Base-by-base conservation (phyloP, 92 coral and sea anemone genomes). In the Muricea muricata region DNA sequence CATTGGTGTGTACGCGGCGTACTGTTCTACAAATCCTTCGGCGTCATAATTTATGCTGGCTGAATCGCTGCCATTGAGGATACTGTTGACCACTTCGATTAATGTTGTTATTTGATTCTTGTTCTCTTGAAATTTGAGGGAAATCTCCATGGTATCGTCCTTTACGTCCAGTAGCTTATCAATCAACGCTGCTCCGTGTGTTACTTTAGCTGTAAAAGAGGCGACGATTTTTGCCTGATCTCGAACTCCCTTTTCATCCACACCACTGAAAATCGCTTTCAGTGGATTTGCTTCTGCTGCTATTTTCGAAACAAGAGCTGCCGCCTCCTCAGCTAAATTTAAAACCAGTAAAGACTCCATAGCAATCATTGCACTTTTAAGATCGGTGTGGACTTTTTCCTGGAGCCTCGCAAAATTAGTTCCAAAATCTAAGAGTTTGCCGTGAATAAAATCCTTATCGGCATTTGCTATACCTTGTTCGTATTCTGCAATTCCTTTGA, bases 391-490 rank as follows among this genome's bases (percentile, higher is more conserved):
- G 3, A 90, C 45, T 55, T 90, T 81, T 21, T 1, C 13, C 35
- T 69, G 28, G 18, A 86, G 54, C n/a, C 32, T 45, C 48, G 6
- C 37, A 12, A 61, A 37, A 13, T 37, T 13, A 26, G 35, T 13
- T 7, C 75, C 76, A 63, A 80, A 90, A 11, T 57, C 40, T 8
- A 18, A 24, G 13, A 90, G 84, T 25, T 75, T 52, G 61, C 73
- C 85, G 10, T 30, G 47, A 24, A 90, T 87, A 58, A 86, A 90
- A 0, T 20, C 83, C 1, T 35, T 80, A 41, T 90, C 93, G 21
- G 83, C 87, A 25, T 86, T 71, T 13, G 93, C 93, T 48, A 90
- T 90, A 7, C 88, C 87, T 75, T 90, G 81, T 14, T 90, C 93
- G 68, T 61, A 90, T 23, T 37, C 56, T 24, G 93, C 86, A 11